phyloP scores from a whole-genome alignment of 2,797 vertebrate species.

The Decapterus maruadsi region DNA sequence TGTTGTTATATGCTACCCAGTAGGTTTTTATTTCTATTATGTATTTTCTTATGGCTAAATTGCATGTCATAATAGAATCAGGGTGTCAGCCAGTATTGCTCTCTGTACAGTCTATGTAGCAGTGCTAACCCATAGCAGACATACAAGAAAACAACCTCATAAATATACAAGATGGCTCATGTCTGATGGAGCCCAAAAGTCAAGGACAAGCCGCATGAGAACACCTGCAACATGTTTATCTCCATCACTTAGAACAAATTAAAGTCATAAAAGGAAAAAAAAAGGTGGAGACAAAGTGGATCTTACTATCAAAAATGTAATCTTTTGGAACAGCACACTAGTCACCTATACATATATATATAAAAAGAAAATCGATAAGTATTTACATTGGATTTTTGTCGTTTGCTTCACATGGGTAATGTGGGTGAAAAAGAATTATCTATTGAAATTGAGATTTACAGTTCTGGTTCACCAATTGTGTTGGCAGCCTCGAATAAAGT shows the following conservation, averaged over 20 bases:
- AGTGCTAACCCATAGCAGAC: slow-evolving; percentile 66
- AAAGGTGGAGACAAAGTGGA: slow-evolving; percentile 71
- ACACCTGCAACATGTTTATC: slow-evolving; percentile 68
- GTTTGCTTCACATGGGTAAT: slow-evolving; percentile 71
- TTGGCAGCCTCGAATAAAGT: slow-evolving; percentile 73
- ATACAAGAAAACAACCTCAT: slow-evolving; percentile 72
- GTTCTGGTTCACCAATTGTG: slow-evolving; percentile 64
- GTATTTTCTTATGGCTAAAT: slow-evolving; percentile 74
- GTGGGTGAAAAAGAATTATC: slow-evolving; percentile 65
- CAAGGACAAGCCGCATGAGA: slow-evolving; percentile 65
- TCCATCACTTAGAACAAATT: slow-evolving; percentile 72
- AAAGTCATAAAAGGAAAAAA: slow-evolving; percentile 61
- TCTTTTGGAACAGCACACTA: slow-evolving; percentile 85
- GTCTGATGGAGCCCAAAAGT: slow-evolving; percentile 64
- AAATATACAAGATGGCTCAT: slow-evolving; percentile 78
- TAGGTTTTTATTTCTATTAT: slow-evolving; percentile 79
- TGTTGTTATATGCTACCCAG: slow-evolving; percentile 79
- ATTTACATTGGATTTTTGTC: slow-evolving; percentile 85
- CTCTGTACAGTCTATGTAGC: slow-evolving; percentile 78
- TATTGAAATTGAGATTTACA: slow-evolving; percentile 58
- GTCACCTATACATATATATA: slow-evolving; percentile 86
- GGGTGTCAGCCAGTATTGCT: slow-evolving; percentile 74
- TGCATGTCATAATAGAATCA: slow-evolving; percentile 69
- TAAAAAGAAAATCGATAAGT: slow-evolving; percentile 82
- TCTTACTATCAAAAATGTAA: slow-evolving; percentile 83